Conservation (phyloP, 2,797 vertebrate species). For the Okamejei kenojei region DNA sequence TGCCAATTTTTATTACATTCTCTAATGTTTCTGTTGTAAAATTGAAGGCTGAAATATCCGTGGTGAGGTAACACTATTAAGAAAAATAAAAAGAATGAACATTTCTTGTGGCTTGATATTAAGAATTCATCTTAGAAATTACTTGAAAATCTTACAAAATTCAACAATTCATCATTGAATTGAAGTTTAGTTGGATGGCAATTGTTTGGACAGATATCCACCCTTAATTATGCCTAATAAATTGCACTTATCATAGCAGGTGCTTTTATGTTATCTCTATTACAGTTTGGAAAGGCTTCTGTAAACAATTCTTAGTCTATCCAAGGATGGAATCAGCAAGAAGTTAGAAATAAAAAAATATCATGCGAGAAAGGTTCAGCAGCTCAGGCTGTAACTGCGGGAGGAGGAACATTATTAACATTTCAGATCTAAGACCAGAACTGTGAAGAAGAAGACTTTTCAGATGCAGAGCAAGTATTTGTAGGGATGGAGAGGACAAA, state of each 20-base stretch:
- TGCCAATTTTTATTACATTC: not conserved
- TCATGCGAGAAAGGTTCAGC: no score
- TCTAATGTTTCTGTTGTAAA: not conserved
- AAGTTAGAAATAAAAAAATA: not conserved
- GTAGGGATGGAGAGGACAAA: no score
- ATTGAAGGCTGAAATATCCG: no score
- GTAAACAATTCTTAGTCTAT: not conserved
- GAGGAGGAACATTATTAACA: no score
- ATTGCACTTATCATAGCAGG: not conserved
- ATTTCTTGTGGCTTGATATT: not conserved
- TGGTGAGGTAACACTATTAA: not conserved
- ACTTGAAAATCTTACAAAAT: not conserved
- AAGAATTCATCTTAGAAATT: not conserved
- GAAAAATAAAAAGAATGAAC: not conserved
- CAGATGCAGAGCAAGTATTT: no score
- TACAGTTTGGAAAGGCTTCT: not conserved
- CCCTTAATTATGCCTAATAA: not conserved
- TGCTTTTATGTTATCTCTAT: not conserved
- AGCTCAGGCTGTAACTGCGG: no score
- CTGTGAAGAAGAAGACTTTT: no score
- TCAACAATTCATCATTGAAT: not conserved
- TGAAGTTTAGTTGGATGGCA: not conserved
- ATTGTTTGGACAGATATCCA: not conserved
- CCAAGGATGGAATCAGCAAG: not conserved
- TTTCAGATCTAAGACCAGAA: no score